These are phyloP conservation scores for Idaea dimidiata DNA, from an alignment of 2,888 invertebrate genomes.

Conservation along the genomic window DNA sequence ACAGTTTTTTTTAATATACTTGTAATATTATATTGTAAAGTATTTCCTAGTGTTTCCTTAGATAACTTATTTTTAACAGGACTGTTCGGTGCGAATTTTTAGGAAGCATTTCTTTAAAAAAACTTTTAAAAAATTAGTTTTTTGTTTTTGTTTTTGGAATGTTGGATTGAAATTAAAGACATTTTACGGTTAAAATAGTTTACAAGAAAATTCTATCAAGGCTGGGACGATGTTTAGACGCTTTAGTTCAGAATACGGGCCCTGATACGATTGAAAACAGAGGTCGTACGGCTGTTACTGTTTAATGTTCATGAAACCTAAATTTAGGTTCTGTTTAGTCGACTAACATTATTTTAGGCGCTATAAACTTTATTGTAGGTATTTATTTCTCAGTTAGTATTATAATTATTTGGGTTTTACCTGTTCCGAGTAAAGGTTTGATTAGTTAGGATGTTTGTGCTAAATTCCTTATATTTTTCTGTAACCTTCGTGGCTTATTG, in stretches of 20 bases:
- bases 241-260: no score
- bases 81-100: no score
- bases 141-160: no score
- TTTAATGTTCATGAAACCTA: slow-evolving; percentile 44
- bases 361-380: slow-evolving; percentile 33
- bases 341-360: slow-evolving; percentile 43
- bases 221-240: no score
- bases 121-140: no score
- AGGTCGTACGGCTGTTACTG: slow-evolving; percentile 39
- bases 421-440: neutral
- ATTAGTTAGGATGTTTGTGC: neutral
- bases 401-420: neutral
- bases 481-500: neutral
- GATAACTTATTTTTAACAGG: no score
- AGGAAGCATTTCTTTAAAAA: no score
- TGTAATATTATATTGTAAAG: no score
- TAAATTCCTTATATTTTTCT: neutral
- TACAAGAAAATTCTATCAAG: slow-evolving; percentile 21
- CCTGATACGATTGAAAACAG: slow-evolving; percentile 38
- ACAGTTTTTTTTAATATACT: no score
- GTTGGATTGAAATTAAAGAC: no score
- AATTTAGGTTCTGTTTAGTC: slow-evolving; percentile 48
- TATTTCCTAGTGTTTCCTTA: no score
- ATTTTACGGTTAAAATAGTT: no score
- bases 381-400: slow-evolving; percentile 10